phyloP scores from a whole-genome alignment of 2,888 invertebrate species.

The Sesamia inferens region DNA sequence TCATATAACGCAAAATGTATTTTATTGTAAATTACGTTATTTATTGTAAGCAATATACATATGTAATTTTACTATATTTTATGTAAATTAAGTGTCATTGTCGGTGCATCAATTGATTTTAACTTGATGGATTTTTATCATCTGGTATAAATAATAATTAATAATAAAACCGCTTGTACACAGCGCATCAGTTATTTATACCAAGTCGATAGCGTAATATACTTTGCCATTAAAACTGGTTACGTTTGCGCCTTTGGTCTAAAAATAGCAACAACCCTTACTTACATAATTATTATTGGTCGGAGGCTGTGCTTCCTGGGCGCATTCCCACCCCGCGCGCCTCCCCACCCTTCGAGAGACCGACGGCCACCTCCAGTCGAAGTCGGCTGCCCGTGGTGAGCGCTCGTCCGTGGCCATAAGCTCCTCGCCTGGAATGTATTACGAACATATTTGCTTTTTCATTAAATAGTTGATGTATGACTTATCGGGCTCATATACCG shows the following conservation, averaged over 20 bases:
- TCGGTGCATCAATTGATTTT: too few species aligned
- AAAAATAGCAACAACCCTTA: conserved; percentile 87
- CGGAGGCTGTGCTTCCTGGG: conserved; percentile 84
- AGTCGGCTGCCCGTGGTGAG: conserved; percentile 68
- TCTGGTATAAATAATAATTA: too few species aligned
- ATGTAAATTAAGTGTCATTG: too few species aligned
- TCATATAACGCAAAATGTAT: too few species aligned
- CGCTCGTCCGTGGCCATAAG: conserved; percentile 63
- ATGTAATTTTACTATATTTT: too few species aligned
- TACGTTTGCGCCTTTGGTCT: conserved; percentile 76
- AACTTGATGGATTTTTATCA: too few species aligned
- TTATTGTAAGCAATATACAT: too few species aligned
- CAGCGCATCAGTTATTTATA: conserved; percentile 74
- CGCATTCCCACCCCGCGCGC: conserved; percentile 62
- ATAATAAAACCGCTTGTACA: conserved; percentile 63
- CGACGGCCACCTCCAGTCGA: conserved; percentile 71
- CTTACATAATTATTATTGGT: conserved; percentile 86
- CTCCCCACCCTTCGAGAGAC: conserved; percentile 62
- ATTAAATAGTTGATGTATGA: conserved; percentile 39
- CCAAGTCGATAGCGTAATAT: conserved; percentile 68
- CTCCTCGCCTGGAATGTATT: conserved; percentile 62
- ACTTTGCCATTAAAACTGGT: conserved; percentile 73
- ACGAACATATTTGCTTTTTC: conserved; percentile 50
- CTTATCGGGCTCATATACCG: conserved; percentile 24
- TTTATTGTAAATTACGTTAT: too few species aligned